Evolutionary conservation across 1,140 invertebrate species (phyloP), one percentile per base, ranked within the genome.

Genomic region (Orchesella cincta): DNA sequence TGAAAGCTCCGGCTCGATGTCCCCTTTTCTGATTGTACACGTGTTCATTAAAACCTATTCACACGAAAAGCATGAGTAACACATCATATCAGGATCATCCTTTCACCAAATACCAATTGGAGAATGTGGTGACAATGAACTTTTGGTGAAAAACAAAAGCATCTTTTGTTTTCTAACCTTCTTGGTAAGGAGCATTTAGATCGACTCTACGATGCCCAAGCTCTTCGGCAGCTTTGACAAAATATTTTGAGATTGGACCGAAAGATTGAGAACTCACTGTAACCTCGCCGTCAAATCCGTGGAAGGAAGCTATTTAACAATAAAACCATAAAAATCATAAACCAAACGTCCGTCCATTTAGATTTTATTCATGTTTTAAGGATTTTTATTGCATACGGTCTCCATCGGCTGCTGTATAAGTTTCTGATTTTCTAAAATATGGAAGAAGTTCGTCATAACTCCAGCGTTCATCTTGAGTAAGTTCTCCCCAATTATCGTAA

Each of bases 161-260:
- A 75, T 67, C 1, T 52, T 52, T 54, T 54, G 28, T 31, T 70
- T 64, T 36, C 28, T 70, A 62, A 80, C 79, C 81, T 79, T 82
- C 78, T 31, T 76, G 46, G 67, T 79, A 82, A 1, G 77, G 76
- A n/a, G 85, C 88, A 82, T 90, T 92, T 8, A 92, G 88, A 80
- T 91, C 90, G 8, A 74, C 39, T 73, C 88, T 90, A 39, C 87
- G 85, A 80, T 93, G 93, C 0, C 93, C 93, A 28, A 94, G 80
- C 80, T 93, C 90, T 64, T 85, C 80, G 0, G 91, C 92, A 0
- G 92, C 91, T 80, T 89, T 86, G 20, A 92, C 85, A 78, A 95
- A 87, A 82, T 67, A 84, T 77, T 85, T 79, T 1, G 85, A 83
- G 33, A 88, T 78, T 26, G 84, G 83, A 76, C 76, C 16, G 70